Conservation (phyloP, 1,140 invertebrate species). For the Acarapis woodi region DNA sequence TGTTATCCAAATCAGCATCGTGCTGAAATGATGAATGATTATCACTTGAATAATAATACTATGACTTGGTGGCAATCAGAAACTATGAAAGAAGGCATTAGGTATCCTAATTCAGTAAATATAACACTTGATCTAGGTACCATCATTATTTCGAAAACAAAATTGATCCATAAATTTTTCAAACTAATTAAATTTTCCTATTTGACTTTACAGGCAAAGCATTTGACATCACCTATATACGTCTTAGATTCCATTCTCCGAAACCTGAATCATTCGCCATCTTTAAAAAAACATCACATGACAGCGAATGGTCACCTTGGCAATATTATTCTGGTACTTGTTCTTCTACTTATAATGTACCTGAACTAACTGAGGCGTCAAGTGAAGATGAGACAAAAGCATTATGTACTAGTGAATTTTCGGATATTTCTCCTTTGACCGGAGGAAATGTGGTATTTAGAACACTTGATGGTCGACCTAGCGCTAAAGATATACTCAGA, state of each 20-base stretch:
- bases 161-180: conserved; percentile 9
- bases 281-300: conserved; percentile 47
- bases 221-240: conserved; percentile 86
- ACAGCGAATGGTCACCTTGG: conserved; percentile 65
- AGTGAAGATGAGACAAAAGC: conserved; percentile 54
- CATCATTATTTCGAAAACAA: too few relatives aligned
- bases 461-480: conserved; percentile 74
- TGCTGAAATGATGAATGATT: conserved; percentile 55
- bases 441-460: conserved; percentile 89
- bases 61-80: conserved; percentile 96
- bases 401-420: conserved; percentile 80
- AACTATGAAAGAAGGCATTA: conserved; percentile 73
- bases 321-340: conserved; percentile 87
- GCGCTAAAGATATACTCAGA: conserved; percentile 27
- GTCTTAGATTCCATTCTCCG: conserved; percentile 70
- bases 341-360: conserved; percentile 53
- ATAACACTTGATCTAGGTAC: conserved; percentile 61
- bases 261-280: conserved; percentile 90
- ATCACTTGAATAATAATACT: conserved; percentile 56
- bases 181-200: conserved; percentile 17
- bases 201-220: conserved; percentile 84
- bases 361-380: conserved; percentile 29
- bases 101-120: conserved; percentile 67
- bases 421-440: conserved; percentile 77
- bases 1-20: conserved; percentile 27